Conservation (phyloP, 2,797 vertebrate genomes). For the Esox masquinongy region DNA sequence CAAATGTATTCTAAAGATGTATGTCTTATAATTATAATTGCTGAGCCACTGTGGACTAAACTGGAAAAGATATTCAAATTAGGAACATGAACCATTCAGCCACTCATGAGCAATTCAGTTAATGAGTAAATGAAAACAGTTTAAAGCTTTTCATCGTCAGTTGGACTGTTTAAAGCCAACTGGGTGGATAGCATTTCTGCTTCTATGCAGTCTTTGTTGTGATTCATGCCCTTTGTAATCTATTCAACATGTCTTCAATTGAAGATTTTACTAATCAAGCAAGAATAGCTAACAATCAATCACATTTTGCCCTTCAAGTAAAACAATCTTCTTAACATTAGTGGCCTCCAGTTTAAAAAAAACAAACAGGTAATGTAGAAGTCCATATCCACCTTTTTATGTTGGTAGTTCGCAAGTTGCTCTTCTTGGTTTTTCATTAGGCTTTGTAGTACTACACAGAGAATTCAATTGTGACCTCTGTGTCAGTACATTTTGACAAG, state of each 20-base stretch:
- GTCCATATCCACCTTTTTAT: neutral
- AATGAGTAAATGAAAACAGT: constrained; percentile 18
- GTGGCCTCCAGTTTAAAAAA: neutral
- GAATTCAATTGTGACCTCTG: constrained; percentile 12
- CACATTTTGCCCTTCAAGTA: constrained; percentile 13
- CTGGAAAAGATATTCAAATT: neutral
- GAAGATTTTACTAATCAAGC: constrained; percentile 25
- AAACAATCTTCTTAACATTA: constrained; percentile 13
- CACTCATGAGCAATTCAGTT: constrained; percentile 1
- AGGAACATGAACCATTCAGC: neutral
- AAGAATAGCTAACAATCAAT: constrained; percentile 31
- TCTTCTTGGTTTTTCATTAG: constrained; percentile 1
- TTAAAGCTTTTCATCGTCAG: constrained; percentile 18
- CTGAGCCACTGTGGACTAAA: neutral
- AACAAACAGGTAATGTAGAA: neutral
- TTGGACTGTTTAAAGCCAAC: constrained; percentile 20
- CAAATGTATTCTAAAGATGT: constrained; percentile 3
- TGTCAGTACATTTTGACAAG: neutral
- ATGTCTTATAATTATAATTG: neutral
- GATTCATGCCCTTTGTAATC: constrained; percentile 27
- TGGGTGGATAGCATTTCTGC: constrained; percentile 4
- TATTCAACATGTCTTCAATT: constrained; percentile 27
- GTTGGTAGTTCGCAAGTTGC: neutral
- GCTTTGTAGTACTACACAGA: neutral
- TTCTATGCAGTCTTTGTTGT: constrained; percentile 27